Conservation (phyloP, 1,140 invertebrate genomes). For the Melitaea cinxia region DNA sequence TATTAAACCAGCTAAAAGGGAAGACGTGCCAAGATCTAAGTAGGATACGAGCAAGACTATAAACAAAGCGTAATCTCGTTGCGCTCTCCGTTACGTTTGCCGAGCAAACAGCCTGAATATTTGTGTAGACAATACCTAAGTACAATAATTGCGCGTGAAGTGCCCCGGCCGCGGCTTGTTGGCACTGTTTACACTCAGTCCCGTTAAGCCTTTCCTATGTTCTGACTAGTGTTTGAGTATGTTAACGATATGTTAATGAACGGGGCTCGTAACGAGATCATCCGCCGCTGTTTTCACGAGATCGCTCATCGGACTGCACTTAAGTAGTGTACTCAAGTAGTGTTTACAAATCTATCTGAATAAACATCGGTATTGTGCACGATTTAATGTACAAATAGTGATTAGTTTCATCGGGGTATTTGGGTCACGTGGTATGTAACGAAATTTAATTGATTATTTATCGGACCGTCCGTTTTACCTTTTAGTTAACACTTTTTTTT, state of each 20-base stretch:
- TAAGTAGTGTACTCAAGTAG: conserved; percentile 41
- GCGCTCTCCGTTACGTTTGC: conserved; percentile 72
- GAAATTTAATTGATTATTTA: not conserved
- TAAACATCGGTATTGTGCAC: conserved; percentile 48
- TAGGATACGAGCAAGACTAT: conserved; percentile 53
- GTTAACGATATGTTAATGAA: conserved; percentile 77
- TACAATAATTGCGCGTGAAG: conserved; percentile 74
- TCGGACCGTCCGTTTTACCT: not conserved
- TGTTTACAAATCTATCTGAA: conserved; percentile 67
- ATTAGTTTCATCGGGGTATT: not conserved
- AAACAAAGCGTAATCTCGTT: conserved; percentile 73
- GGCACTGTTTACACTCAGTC: conserved; percentile 57
- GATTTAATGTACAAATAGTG: conserved; percentile 35
- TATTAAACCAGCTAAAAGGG: conserved; percentile 28
- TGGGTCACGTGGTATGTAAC: not conserved
- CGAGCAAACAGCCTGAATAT: conserved; percentile 61
- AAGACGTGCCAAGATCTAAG: conserved; percentile 41
- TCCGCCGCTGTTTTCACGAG: conserved; percentile 53
- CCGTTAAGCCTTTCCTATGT: conserved; percentile 65
- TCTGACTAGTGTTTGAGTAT: conserved; percentile 74
- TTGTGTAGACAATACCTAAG: conserved; percentile 73
- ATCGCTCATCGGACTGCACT: conserved; percentile 55
- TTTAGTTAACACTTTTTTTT: not conserved
- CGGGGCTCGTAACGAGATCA: conserved; percentile 67
- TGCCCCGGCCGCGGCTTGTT: conserved; percentile 34